Evolutionary conservation across 2,888 invertebrate species (phyloP).

Genomic region (Iphiclides podalirius): DNA sequence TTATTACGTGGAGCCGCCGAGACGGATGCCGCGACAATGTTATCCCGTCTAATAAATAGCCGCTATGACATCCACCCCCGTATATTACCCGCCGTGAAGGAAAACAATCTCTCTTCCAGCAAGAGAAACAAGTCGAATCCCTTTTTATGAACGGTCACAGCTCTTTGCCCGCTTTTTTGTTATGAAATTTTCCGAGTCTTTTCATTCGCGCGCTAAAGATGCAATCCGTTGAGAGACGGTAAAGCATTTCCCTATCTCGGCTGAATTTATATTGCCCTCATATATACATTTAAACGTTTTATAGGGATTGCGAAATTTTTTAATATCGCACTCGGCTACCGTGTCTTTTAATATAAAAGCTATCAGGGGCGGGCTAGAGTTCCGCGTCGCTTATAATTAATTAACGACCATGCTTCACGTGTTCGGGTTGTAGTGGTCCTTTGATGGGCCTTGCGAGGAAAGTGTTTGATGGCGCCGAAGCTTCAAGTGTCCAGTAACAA

Average conservation of each 20-base stretch:
- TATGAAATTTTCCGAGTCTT: slow-evolving; percentile 51
- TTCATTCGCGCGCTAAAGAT: slow-evolving; percentile 43
- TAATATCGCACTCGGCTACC: slow-evolving; percentile 12
- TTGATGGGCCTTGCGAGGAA: slow-evolving; percentile 51
- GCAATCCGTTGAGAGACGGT: slow-evolving; percentile 34
- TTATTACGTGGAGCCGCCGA: slow-evolving; percentile 61
- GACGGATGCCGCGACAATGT: slow-evolving; percentile 62
- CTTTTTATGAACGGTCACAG: slow-evolving; percentile 63
- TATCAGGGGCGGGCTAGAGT: no score
- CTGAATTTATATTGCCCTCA: slow-evolving; percentile 20
- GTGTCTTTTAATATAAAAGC: no score
- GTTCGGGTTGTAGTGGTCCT: slow-evolving; percentile 37
- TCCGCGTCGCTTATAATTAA: not conserved
- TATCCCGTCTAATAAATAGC: slow-evolving; percentile 73
- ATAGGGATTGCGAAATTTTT: slow-evolving; percentile 9
- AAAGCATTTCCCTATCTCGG: slow-evolving; percentile 19
- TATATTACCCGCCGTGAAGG: slow-evolving; percentile 55
- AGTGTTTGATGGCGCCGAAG: slow-evolving; percentile 58
- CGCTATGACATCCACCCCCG: slow-evolving; percentile 60
- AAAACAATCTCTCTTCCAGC: slow-evolving; percentile 65
- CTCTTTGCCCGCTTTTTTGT: slow-evolving; percentile 46
- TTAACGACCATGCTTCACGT: slow-evolving; percentile 17
- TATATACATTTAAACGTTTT: slow-evolving; percentile 17
- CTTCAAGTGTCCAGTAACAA: slow-evolving; percentile 71
- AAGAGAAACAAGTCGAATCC: slow-evolving; percentile 63